Evolutionary conservation across 2,113 vertebrate species (phyloP).

Genomic region (Hippoglossus stenolepis): DNA sequence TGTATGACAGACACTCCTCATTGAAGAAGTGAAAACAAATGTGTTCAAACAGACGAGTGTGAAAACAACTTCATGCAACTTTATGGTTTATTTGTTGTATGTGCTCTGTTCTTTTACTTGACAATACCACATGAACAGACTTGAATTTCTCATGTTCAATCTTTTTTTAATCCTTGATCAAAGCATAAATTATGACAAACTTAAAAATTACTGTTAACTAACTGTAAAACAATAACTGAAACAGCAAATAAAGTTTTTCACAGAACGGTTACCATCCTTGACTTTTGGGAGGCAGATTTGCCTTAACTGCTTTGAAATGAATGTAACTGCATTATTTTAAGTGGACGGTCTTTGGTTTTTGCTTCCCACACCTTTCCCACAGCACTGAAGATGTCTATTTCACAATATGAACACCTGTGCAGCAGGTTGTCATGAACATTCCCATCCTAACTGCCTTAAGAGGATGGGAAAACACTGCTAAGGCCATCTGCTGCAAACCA

Average conservation of each 20-base stretch:
- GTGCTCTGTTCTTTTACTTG: too few species aligned
- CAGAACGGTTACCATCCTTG: not conserved
- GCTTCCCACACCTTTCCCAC: not conserved
- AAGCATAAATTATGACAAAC: not conserved
- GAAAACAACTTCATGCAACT: too few species aligned
- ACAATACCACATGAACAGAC: too few species aligned
- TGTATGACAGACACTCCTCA: too few species aligned
- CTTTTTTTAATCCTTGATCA: not conserved
- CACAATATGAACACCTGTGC: not conserved
- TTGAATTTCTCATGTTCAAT: not conserved
- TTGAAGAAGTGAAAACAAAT: too few species aligned
- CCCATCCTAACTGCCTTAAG: slow-evolving; percentile 62
- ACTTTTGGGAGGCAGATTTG: slow-evolving; percentile 20
- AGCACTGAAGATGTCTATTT: not conserved
- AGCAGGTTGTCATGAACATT: not conserved
- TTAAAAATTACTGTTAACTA: too few species aligned
- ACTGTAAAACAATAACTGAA: not conserved
- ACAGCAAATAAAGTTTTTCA: slow-evolving; percentile 4
- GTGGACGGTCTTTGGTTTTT: not conserved
- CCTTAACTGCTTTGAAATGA: slow-evolving; percentile 42
- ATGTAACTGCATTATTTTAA: slow-evolving; percentile 22
- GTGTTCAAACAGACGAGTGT: too few species aligned
- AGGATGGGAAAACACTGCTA: slow-evolving; percentile 10
- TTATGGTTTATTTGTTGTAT: too few species aligned
- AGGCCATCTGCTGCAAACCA: slow-evolving; percentile 26